Base-by-base conservation (phyloP, 2,797 vertebrate genomes). In the Hozukius guyotensis region DNA sequence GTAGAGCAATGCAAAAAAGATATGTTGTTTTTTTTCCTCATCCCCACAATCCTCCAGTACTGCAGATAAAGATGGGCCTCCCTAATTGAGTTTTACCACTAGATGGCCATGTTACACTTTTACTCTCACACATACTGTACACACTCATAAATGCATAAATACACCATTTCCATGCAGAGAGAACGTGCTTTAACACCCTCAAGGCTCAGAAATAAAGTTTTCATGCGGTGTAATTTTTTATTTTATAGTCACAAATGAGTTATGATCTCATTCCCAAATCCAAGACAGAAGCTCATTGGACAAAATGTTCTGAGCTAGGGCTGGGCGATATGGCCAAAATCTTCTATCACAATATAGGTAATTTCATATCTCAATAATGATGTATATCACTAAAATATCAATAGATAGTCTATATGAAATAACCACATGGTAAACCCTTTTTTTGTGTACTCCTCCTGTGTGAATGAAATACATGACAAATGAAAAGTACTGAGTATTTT, bases 41-140 rank as follows among this genome's bases (percentile, higher is more conserved):
- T 86, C n/a, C 72, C 68, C 52, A 49, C 11, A 75, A 18, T 55
- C 52, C n/a, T 70, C 14, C 12, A 71, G 49, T 57, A 84, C 82
- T 91, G 90, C 90, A 87, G 87, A 84, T 80, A 52, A 78, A 74
- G 12, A 75, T 3, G 4, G 20, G 36, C 27, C 29, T 60, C 56
- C 66, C 24, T 84, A 14, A 36, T 67, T 67, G 16, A 34, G 18
- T 77, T 81, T 77, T 68, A 81, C 93, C 94, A 94, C 94, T 93
- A 95, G 94, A 92, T 95, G 94, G 92, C 93, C 80, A 80, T 52
- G 61, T 92, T 87, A 75, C 85, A 84, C 92, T 86, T 83, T 72
- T 9, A 64, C 68, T 25, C 57, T 29, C 22, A 6, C 59, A 18
- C 69, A 42, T 16, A 25, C 22, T 42, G 8, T 42, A 27, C 73